These are phyloP conservation scores for Corydoras sp. DNA, from an alignment of 2,113 vertebrate genomes.

Conservation along the genomic window DNA sequence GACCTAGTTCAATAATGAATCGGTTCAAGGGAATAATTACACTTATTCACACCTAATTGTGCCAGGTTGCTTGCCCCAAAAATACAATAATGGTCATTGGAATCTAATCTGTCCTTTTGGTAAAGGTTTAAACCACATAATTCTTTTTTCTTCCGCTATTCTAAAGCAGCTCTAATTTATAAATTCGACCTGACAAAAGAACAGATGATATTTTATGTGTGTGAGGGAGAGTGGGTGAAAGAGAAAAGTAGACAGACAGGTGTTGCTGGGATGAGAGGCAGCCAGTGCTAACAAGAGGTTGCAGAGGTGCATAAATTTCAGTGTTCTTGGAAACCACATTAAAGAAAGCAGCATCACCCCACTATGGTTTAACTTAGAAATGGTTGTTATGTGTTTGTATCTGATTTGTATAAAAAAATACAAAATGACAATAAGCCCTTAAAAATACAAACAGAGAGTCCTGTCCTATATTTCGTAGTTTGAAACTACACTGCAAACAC, in stretches of 20 bases:
- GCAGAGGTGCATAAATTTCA: neutral
- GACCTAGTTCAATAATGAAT: neutral
- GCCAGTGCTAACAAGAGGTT: slow-evolving; percentile 19
- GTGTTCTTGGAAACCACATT: too few species aligned
- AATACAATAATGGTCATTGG: slow-evolving; percentile 8
- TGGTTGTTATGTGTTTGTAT: too few species aligned
- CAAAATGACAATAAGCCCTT: too few species aligned
- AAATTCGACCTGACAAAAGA: slow-evolving; percentile 5
- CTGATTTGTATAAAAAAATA: too few species aligned
- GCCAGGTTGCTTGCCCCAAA: neutral
- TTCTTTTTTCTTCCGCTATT: too few species aligned
- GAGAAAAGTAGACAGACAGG: slow-evolving; percentile 3
- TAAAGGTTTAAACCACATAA: neutral
- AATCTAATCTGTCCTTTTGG: slow-evolving; percentile 12
- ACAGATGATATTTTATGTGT: neutral
- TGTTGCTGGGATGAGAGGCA: neutral
- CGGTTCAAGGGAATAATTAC: neutral
- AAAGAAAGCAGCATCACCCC: too few species aligned
- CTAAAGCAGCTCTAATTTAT: too few species aligned
- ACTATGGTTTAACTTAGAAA: too few species aligned
- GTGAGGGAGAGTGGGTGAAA: neutral
- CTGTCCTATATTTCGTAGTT: too few species aligned
- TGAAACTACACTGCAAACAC: too few species aligned
- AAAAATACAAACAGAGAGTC: too few species aligned
- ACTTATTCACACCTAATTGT: slow-evolving; percentile 12